Percentiles rank a stretch among this genome's conserved stretches.
Conservation (phyloP, 2,113 vertebrate species). For the Bubo bubo region DNA sequence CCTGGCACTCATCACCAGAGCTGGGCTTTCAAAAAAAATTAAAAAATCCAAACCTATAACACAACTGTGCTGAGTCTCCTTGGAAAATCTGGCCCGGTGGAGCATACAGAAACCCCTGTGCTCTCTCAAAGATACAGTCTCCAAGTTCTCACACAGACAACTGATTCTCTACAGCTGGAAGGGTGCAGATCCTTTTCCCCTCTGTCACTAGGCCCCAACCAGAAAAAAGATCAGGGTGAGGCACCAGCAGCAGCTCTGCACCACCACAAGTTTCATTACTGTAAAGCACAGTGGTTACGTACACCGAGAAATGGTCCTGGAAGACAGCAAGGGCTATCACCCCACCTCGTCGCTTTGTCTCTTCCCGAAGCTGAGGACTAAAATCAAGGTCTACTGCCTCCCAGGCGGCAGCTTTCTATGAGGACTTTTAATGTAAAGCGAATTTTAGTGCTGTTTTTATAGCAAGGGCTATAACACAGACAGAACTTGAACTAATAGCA, state of each 20-base stretch:
- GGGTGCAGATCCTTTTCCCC: neutral
- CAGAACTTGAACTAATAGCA: neutral
- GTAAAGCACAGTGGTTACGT: neutral
- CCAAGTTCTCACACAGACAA: neutral
- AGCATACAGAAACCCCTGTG: neutral
- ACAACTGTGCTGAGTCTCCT: neutral
- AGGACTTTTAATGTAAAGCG: neutral
- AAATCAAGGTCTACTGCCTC: neutral
- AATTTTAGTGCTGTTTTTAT: neutral
- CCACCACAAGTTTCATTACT: neutral
- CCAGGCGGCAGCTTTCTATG: neutral
- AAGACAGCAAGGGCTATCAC: neutral
- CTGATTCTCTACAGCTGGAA: neutral
- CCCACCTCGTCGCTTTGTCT: accelerated
- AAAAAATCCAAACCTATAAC: neutral
- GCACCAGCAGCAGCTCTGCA: neutral
- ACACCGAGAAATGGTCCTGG: neutral
- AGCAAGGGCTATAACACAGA: neutral
- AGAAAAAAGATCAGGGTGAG: neutral
- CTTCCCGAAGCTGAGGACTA: neutral
- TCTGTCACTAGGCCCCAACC: neutral
- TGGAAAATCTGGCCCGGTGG: neutral
- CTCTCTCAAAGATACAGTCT: neutral
- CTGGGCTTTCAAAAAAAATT: neutral
- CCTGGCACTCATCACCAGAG: neutral